Base-by-base conservation (phyloP, 2,113 vertebrate genomes). In the Urocynchramus pylzowi region DNA sequence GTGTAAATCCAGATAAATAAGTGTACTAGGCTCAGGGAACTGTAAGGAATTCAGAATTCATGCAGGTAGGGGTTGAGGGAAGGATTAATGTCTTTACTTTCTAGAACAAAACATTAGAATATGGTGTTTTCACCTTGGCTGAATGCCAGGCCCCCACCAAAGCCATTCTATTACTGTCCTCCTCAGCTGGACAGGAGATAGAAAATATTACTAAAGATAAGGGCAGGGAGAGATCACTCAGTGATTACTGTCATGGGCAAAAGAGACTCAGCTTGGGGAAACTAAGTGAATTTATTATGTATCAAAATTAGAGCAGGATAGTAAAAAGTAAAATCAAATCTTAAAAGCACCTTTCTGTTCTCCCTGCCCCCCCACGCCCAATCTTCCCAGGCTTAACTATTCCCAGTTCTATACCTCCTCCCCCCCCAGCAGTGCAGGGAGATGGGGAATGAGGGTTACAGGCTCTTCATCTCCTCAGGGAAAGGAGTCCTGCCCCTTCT, bases 291-390 rank as follows among this genome's bases (percentile, higher is more conserved):
- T 76, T 83, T 69, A 35, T 54, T 83, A 41, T 17, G 20, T 35
- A 16, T 41, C 18, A 83, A 61, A 76, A 54, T 41, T 18, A 61
- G 26, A 61, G 14, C 11, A 41, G 21, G 41, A 61, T 31, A 69
- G 26, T 35, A 31, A 54, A 53, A 83, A 83, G 30, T 76, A 76
- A 76, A 83, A 54, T 53, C 30, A 75, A 68, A 35, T 69, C 47
- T 53, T 76, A 35, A 54, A 61, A 61, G 18, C 21, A 35, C 17
- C 13, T 68, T 71, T 54, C 68, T 84, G 22, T 45, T 31, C 10
- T 26, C 16, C 1, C 6, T n/a, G n/a, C 17, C 7, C 2, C 20
- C 12, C 5, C 11, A 44, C 33, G n/a, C 9, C 5, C 19, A 16
- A 10, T 53, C 9, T 60, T 61, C n/a, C 47, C 9, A 39, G 30